These are phyloP conservation scores for Campopleginae sp. DNA, from an alignment of 2,888 invertebrate genomes.

Conservation along the genomic window DNA sequence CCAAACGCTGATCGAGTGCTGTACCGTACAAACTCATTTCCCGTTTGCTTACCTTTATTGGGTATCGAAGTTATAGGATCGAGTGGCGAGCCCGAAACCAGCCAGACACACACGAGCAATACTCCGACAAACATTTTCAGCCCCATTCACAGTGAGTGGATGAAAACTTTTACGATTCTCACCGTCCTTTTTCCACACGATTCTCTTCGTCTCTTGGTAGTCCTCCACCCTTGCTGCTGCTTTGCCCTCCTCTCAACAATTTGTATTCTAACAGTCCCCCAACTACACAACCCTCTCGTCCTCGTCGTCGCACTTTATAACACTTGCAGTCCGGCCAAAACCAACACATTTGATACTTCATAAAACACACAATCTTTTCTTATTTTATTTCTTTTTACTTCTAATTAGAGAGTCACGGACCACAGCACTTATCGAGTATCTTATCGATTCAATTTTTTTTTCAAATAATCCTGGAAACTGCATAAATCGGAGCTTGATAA, in stretches of 20 bases:
- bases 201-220: constrained; percentile 33
- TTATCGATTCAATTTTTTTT: not conserved
- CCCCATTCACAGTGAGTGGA: constrained; percentile 73
- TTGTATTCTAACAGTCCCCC: constrained; percentile 22
- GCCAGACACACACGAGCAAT: constrained; percentile 77
- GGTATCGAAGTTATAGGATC: constrained; percentile 75
- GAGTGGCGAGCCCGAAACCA: constrained; percentile 77
- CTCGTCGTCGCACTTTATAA: constrained; percentile 40
- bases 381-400: constrained; percentile 14
- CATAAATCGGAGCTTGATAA: no score
- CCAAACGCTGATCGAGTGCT: constrained; percentile 40
- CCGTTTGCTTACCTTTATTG: constrained; percentile 73
- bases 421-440: constrained; percentile 10
- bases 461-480: not conserved
- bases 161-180: constrained; percentile 73
- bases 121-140: constrained; percentile 75
- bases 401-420: not conserved
- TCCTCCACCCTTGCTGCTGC: constrained; percentile 1
- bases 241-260: constrained; percentile 16
- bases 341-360: constrained; percentile 18
- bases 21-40: constrained; percentile 15
- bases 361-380: constrained; percentile 23
- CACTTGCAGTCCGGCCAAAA: constrained; percentile 15
- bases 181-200: constrained; percentile 30
- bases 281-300: constrained; percentile 19